phyloP scores from a whole-genome alignment of 2,113 vertebrate species.

The Phylloscopus whistleri region DNA sequence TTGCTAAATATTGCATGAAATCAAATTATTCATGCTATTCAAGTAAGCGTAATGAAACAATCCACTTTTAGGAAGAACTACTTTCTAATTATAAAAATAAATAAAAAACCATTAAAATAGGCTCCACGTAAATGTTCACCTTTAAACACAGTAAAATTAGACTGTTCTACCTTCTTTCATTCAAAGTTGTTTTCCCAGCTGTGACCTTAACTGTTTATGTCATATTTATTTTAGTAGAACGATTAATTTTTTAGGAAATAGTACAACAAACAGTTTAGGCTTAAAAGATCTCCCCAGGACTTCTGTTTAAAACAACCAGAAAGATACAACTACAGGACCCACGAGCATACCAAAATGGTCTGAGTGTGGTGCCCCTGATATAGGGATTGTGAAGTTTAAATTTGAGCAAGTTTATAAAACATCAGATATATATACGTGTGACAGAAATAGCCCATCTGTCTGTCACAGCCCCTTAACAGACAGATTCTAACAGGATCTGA shows the following conservation, averaged over 20 bases:
- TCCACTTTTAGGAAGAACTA: not conserved
- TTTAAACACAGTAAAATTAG: not conserved
- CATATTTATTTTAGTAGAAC: not conserved
- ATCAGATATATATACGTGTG: rapidly evolving
- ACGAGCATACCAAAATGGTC: not conserved
- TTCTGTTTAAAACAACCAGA: not conserved
- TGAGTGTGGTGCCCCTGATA: not conserved
- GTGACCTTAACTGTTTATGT: not conserved
- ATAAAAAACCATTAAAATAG: not conserved
- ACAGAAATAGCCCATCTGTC: not conserved
- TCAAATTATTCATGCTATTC: slow-evolving; percentile 11
- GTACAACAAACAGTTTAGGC: not conserved
- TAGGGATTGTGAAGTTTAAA: not conserved
- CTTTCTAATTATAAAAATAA: not conserved
- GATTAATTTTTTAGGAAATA: not conserved
- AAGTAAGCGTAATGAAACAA: not conserved
- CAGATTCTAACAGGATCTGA: not conserved
- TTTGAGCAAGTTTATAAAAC: not conserved
- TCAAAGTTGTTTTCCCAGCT: not conserved
- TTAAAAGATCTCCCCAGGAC: not conserved
- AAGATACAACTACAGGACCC: not conserved
- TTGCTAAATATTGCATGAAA: slow-evolving; percentile 39
- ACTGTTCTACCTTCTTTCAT: not conserved
- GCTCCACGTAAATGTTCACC: not conserved
- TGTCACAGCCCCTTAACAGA: not conserved